Percentiles rank a stretch among this genome's conserved stretches.
Evolutionary conservation across 2,888 invertebrate genomes (phyloP).

Genomic region (Apeira syringaria): DNA sequence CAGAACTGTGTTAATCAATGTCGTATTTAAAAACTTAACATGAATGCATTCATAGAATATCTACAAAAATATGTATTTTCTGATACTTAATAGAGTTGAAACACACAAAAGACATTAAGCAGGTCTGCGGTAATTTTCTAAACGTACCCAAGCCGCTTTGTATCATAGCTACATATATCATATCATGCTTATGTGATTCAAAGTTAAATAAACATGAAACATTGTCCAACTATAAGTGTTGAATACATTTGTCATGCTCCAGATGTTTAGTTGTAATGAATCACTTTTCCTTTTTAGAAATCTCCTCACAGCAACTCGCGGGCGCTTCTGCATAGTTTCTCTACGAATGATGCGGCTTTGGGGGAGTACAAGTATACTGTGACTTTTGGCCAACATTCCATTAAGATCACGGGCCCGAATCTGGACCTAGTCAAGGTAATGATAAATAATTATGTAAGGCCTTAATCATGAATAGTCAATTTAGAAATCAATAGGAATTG

Average conservation of each 20-base stretch:
- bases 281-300: slow-evolving; percentile 54
- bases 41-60: too few relatives aligned
- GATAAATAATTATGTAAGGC: too few relatives aligned
- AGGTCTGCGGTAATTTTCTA: too few relatives aligned
- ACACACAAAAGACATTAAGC: too few relatives aligned
- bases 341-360: slow-evolving; percentile 92
- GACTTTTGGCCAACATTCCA: slow-evolving; percentile 90
- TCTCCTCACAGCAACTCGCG: slow-evolving; percentile 83
- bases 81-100: too few relatives aligned
- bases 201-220: not conserved
- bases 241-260: slow-evolving; percentile 18
- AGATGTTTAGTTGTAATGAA: slow-evolving; percentile 2
- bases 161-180: too few relatives aligned
- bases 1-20: too few relatives aligned
- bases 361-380: slow-evolving; percentile 96
- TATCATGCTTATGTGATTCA: not conserved
- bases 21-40: too few relatives aligned
- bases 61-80: too few relatives aligned
- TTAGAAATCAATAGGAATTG: too few relatives aligned
- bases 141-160: too few relatives aligned
- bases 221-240: slow-evolving; percentile 1
- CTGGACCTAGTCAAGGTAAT: slow-evolving; percentile 92
- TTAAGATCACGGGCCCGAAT: slow-evolving; percentile 94
- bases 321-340: slow-evolving; percentile 89
- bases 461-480: too few relatives aligned